Evolutionary conservation across 2,888 invertebrate species (phyloP), one percentile per base, ranked within the genome.

Genomic region (Laothoe populi): DNA sequence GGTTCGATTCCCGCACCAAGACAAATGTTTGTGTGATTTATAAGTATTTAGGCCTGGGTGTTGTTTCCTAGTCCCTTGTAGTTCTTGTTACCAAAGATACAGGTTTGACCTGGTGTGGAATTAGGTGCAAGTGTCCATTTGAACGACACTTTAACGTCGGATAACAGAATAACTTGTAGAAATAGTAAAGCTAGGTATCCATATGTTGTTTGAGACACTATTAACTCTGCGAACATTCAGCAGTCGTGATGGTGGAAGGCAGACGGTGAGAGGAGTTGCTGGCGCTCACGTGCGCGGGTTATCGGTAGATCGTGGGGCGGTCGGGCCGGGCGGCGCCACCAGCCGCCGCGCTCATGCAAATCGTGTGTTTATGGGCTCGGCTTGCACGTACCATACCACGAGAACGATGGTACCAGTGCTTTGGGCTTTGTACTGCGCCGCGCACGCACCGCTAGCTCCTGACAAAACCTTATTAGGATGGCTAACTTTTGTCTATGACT

Each of bases 321-420:
- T 49, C 42, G 61, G 21, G 63, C 57, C 46, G 61, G 60, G 31
- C 59, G 68, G 61, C 64, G 67, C 61, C 65, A 63, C 61, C 64
- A 10, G 59, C 40, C 46, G 63, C 64, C 65, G 64, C 64, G 65
- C 65, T 67, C 70, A 70, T 69, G 70, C 69, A 64, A 69, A 69
- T 68, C 49, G 61, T 49, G 63, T 62, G 61, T 64, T 69, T 66
- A 64, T 66, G 59, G 48, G 60, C 63, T 53, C 26, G 60, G 48
- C 49, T 53, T 38, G 42, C 61, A 49, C 63, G 46, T 59, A 64
- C 63, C 45, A 38, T 49, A 63, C 62, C 64, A 64, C 65, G 66
- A 7, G 16, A 13, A 45, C 21, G 35, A 21, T 23, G 35, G 16
- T 7, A 5, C 19, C 24, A 23, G 48, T 23, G 23, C 23, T 10